These are phyloP conservation scores for Corvus moneduloides DNA, from an alignment of 2,113 vertebrate species.

Conservation along the genomic window DNA sequence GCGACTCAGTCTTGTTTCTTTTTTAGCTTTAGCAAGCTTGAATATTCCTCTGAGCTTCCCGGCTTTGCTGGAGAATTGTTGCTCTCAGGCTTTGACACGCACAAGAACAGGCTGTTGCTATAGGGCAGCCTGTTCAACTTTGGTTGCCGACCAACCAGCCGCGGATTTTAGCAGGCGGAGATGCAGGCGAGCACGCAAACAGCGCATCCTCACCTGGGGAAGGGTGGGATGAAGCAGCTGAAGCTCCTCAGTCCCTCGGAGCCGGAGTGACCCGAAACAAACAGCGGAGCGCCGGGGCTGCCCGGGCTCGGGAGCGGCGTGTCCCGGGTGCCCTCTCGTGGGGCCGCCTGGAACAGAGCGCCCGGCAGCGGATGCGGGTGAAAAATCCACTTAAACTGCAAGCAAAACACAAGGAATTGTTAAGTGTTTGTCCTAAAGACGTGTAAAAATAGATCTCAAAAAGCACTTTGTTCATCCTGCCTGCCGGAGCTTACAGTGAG, in stretches of 20 bases:
- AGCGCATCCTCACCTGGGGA: neutral
- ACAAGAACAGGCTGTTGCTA: fast-evolving
- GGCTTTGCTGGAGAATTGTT: fast-evolving
- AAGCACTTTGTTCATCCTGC: fast-evolving
- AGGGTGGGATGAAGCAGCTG: neutral
- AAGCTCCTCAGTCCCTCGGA: fast-evolving
- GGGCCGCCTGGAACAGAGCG: neutral
- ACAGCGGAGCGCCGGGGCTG: fast-evolving
- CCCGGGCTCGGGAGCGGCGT: neutral
- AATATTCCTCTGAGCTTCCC: neutral
- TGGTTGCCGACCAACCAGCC: fast-evolving
- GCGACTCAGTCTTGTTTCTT: neutral
- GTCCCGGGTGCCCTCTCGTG: slow-evolving; percentile 18
- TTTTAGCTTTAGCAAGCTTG: neutral
- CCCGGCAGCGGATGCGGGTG: fast-evolving
- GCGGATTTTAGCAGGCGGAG: fast-evolving
- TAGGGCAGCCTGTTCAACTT: fast-evolving
- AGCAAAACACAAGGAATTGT: neutral
- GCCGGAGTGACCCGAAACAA: fast-evolving
- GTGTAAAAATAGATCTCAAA: neutral
- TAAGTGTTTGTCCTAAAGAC: fast-evolving
- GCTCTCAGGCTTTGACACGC: fast-evolving
- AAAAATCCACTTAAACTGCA: fast-evolving
- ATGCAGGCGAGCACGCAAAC: fast-evolving
- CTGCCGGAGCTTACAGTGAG: fast-evolving